Conservation (phyloP, 2,888 invertebrate species). For the Amphipyra tragopoginis region DNA sequence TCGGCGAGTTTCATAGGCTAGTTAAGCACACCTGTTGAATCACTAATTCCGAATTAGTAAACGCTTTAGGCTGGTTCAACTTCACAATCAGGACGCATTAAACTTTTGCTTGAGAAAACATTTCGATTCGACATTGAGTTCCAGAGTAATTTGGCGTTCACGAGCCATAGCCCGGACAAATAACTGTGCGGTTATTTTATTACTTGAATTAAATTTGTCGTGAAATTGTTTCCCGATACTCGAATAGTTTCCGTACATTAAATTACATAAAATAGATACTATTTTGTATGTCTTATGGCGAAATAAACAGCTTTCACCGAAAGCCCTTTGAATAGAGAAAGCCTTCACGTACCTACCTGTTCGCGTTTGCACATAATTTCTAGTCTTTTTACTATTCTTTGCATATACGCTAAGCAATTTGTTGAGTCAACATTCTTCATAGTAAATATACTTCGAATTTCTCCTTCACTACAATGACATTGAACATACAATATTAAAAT, state of each 20-base stretch:
- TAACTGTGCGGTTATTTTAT: slow-evolving; percentile 61
- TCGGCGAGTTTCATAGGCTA: slow-evolving; percentile 52
- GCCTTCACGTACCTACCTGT: slow-evolving; percentile 56
- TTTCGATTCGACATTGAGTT: slow-evolving; percentile 54
- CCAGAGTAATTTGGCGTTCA: slow-evolving; percentile 58
- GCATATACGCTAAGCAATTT: slow-evolving; percentile 61
- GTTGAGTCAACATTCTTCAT: slow-evolving; percentile 65
- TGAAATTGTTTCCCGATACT: slow-evolving; percentile 62
- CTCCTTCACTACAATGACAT: slow-evolving; percentile 32
- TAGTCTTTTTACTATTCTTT: slow-evolving; percentile 30
- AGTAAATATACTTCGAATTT: slow-evolving; percentile 58
- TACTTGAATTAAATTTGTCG: slow-evolving; percentile 60
- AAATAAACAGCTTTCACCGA: slow-evolving; percentile 62
- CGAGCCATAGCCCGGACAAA: slow-evolving; percentile 58
- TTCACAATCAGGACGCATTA: slow-evolving; percentile 36
- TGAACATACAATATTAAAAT: slow-evolving; percentile 19
- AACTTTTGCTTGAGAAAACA: slow-evolving; percentile 49
- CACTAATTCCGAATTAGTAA: slow-evolving; percentile 55
- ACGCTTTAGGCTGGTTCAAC: slow-evolving; percentile 43
- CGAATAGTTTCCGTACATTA: slow-evolving; percentile 54
- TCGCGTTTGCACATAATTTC: slow-evolving; percentile 46
- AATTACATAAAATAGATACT: slow-evolving; percentile 39
- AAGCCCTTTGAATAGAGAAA: slow-evolving; percentile 66
- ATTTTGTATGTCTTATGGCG: slow-evolving; percentile 37
- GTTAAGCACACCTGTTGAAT: slow-evolving; percentile 62